Evolutionary conservation across 1,140 invertebrate species (phyloP), one percentile per base, ranked within the genome.

Genomic region (Macrostomum lignano): DNA sequence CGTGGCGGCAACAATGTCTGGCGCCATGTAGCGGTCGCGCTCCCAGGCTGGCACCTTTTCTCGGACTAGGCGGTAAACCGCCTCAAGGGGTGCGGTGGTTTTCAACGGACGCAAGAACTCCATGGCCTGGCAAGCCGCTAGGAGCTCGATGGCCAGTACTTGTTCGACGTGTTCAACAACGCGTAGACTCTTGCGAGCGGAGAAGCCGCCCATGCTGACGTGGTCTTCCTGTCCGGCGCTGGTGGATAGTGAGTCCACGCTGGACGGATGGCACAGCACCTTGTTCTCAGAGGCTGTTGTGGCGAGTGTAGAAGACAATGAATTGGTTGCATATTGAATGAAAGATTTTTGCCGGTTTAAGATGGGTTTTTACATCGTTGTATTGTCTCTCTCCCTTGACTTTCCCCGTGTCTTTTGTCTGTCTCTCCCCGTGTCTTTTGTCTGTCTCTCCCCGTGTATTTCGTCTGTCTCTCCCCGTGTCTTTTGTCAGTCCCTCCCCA

Each of bases 161-260:
- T 38, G 53, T 46, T 71, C 68, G 1, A 70, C 68, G 46, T 71
- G 67, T 44, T 68, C 65, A 6, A 71, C 61, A n/a, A 70, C 60
- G 36, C 47, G 55, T 2, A 68, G 49, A 19, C 65, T 63, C 51
- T 73, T 73, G 31, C 71, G 48, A 1, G 71, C 71, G 0, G 70
- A 51, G 47, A 68, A 73, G 4, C 68, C 70, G 19, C 71, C 71
- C 71, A 73, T 73, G 1, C 20, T 52, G 29, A 73, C 71, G 46
- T 73, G 71, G 51, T 73, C 71, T 52, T 73, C 71, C n/a, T 68
- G 69, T 17, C 67, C 69, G 10, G 68, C 71, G 45, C 67, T 70
- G 1, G 71, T 73, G 31, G 68, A 67, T 31, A 73, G 47, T 17
- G 67, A 70, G 47, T 72, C 71, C 7, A 71, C 67, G 10, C 67